Base-by-base conservation (phyloP, 1,140 invertebrate genomes). In the Harlomillsia oculata region DNA sequence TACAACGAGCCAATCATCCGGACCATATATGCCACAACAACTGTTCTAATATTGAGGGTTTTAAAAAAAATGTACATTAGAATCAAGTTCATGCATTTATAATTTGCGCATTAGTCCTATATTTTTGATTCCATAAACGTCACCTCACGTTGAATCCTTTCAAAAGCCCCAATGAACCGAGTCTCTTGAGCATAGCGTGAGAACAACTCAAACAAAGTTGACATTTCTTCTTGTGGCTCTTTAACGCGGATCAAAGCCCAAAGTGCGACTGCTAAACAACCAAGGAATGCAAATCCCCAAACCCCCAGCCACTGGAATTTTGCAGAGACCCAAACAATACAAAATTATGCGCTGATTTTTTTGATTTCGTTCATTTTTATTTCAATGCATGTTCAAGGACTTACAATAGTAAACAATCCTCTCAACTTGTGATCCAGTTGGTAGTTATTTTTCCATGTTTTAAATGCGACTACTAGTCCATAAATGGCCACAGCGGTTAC, bases 1-100 rank as follows among this genome's bases (percentile, higher is more conserved):
- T 5, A 59, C 21, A 37, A 62, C 44, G 6, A 65, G 25, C 63
- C 63, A 65, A 39, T 65, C 63, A 29, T 65, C 56, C 18, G 63
- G 53, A n/a, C 59, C 59, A 37, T 62, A 60, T 20, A 65, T 28
- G 14, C 63, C 63, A 44, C 60, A 62, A 18, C 60, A 65, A 23
- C 32, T 48, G 20, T 60, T 48, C 63, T 65, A 23, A 30, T 36
- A 56, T 32, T 52, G n/a, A n/a, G n/a, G n/a, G n/a, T n/a, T n/a
- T n/a, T n/a, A n/a, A n/a, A n/a, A n/a, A n/a, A n/a, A n/a, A n/a
- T n/a, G n/a, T n/a, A n/a, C n/a, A n/a, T n/a, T n/a, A n/a, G n/a
- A n/a, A n/a, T n/a, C n/a, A n/a, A n/a, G n/a, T n/a, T n/a, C n/a
- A n/a, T n/a, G n/a, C n/a, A n/a, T n/a, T n/a, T n/a, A n/a, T n/a